Evolutionary conservation across 2,888 invertebrate genomes (phyloP).

Genomic region (Drosophila nr. medialis): DNA sequence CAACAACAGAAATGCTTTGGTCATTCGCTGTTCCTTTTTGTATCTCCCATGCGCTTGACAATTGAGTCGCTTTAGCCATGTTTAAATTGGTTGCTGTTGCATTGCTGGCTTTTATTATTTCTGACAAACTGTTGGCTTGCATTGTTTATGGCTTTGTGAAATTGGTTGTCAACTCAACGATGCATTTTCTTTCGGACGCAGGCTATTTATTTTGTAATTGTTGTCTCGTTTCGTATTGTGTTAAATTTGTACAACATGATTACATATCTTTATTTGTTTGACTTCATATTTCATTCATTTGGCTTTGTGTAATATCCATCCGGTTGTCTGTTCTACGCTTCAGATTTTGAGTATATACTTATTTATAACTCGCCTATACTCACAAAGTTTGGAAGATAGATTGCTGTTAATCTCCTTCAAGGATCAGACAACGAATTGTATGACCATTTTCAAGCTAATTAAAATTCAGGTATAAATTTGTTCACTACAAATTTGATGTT

Average conservation of each 20-base stretch:
- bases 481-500: not conserved
- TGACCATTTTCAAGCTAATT: no score
- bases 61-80: constrained; percentile 4
- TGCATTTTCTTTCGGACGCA: not conserved
- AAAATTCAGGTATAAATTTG: not conserved
- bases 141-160: constrained; percentile 5
- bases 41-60: constrained; percentile 14
- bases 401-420: no score
- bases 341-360: not conserved
- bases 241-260: not conserved
- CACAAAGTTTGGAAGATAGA: no score
- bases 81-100: constrained; percentile 21
- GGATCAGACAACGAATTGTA: no score
- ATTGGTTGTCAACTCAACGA: not conserved
- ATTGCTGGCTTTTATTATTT: constrained; percentile 24
- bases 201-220: not conserved
- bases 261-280: not conserved
- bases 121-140: not conserved
- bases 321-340: not conserved
- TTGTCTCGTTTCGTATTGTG: not conserved
- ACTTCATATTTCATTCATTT: not conserved
- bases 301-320: not conserved
- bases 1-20: constrained; percentile 23
- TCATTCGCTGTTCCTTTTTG: constrained; percentile 4
- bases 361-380: no score